phyloP scores from a whole-genome alignment of 2,797 vertebrate species.

The Enteromius anoplus region DNA sequence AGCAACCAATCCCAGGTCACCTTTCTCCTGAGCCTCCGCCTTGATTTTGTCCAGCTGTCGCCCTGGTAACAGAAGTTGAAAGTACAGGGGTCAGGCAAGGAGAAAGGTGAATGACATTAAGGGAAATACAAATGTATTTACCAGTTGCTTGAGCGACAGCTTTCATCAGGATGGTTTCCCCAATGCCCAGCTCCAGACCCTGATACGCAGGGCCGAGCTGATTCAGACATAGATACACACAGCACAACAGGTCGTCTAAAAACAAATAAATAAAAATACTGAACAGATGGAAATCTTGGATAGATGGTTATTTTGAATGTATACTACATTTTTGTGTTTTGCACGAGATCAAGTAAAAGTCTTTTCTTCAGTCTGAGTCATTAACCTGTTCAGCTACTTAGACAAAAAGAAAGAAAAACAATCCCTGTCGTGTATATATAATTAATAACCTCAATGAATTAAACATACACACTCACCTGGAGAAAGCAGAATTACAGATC shows the following conservation, averaged over 20 bases:
- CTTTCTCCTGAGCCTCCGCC: conserved; percentile 85
- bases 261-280: conserved; percentile 36
- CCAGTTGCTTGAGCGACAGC: conserved; percentile 92
- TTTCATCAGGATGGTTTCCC: conserved; percentile 89
- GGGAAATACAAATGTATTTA: conserved; percentile 54
- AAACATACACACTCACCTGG: conserved; percentile 66
- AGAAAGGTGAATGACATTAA: not conserved
- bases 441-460: not conserved
- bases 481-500: conserved; percentile 85
- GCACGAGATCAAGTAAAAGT: not conserved
- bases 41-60: conserved; percentile 89
- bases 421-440: not conserved
- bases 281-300: not conserved
- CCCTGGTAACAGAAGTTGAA: conserved; percentile 74
- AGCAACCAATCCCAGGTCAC: conserved; percentile 88
- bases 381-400: not conserved
- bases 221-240: conserved; percentile 89
- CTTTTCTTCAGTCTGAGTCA: not conserved
- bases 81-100: conserved; percentile 40
- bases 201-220: conserved; percentile 88
- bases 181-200: conserved; percentile 88
- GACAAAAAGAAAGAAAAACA: not conserved
- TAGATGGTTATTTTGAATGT: not conserved
- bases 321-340: not conserved
- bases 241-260: conserved; percentile 83